Evolutionary conservation across 2,113 vertebrate genomes (phyloP).

Genomic region (Psophia crepitans): DNA sequence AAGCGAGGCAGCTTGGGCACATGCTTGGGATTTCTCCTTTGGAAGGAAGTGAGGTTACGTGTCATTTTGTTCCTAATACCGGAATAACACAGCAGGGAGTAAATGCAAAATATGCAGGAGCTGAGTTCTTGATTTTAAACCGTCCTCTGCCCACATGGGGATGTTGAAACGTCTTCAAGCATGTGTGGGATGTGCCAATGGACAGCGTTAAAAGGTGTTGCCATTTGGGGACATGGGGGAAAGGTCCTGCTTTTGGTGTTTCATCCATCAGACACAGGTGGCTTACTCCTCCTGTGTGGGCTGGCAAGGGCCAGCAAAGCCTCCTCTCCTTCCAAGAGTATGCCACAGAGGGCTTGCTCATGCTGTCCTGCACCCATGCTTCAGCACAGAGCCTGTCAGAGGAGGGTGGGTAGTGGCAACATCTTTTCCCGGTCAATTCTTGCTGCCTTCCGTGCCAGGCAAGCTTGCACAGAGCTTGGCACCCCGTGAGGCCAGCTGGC

Average conservation of each 20-base stretch:
- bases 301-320: background rate
- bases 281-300: background rate
- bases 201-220: background rate
- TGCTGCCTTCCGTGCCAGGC: background rate
- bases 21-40: background rate
- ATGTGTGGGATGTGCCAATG: background rate
- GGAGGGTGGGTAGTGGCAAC: too few species aligned
- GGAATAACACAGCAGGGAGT: background rate
- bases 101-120: background rate
- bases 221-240: background rate
- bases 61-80: background rate
- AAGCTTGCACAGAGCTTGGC: background rate
- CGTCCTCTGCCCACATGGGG: background rate
- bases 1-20: background rate
- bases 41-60: background rate
- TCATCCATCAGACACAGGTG: fast-evolving
- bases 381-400: background rate
- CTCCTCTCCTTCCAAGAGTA: too few species aligned
- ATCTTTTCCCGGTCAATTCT: background rate
- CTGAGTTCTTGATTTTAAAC: background rate
- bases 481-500: background rate
- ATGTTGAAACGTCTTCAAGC: background rate
- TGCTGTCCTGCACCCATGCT: background rate
- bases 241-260: background rate
- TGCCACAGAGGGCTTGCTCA: too few species aligned